Evolutionary conservation across 1,140 invertebrate species (phyloP), one percentile per base, ranked within the genome.

Genomic region (Leptopilina clavipes): DNA sequence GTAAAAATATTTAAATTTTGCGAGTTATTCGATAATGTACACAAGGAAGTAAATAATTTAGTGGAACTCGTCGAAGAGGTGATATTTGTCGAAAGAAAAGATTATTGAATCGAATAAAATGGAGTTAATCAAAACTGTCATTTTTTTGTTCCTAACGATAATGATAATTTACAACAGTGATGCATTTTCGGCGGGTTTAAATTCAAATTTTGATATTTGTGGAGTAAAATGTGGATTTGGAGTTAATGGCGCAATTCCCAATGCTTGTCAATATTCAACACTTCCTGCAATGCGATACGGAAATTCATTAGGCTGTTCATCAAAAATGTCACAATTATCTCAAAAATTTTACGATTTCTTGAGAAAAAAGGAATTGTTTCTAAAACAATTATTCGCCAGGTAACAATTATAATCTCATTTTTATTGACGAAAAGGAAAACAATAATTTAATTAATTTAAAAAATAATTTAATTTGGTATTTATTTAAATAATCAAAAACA

Each of bases 41-140:
- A 52, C 14, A 52, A n/a, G 48, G 48, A 52, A 52, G 48, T 52
- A 52, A 40, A 40, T 40, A 52, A 52, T 17, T n/a, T n/a, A 52
- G 6, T 7, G 48, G 0, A 52, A 52, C n/a, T 52, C n/a, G 37
- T 9, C 7, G 6, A 52, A 17, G 48, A 52, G n/a, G 3, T 17
- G 48, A 52, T 17, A 17, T 52, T n/a, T n/a, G 5, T 17, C n/a
- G 14, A 52, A 17, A 17, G 48, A 52, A 8, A 31, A 17, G 14
- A 52, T n/a, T 52, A 8, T 0, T 7, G 14, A 52, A n/a, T 6
- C n/a, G 0, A 17, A 52, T 52, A 17, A 52, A 52, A 52, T 52
- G 48, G 48, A 52, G 48, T 17, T 17, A n/a, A 3, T 17, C 17
- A 52, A 52, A 52, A 17, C 5, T 17, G 14, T 17, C n/a, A 8